Base-by-base conservation (phyloP, 2,797 vertebrate genomes). In the Tauraco hartlaubi region DNA sequence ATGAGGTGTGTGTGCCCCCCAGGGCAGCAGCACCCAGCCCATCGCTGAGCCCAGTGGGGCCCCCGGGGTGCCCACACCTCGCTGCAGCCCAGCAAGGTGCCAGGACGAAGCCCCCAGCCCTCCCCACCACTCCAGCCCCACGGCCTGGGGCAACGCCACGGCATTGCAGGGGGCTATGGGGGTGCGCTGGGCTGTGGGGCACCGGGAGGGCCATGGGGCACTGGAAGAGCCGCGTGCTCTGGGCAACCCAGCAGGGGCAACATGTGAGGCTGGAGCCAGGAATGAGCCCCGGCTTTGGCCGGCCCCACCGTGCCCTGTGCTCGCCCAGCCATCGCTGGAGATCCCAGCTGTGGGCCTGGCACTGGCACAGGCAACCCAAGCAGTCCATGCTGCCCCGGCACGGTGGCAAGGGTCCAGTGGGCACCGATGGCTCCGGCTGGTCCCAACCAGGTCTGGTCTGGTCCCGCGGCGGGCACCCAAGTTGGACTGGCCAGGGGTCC, bases 331-430 rank as follows among this genome's bases (percentile, higher is more conserved):
- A 6, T 12, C 4, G 5, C 62, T 5, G 5, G 54, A 28, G 29
- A 49, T 4, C 35, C 43, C 9, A 3, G 31, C 20, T 37, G 29
- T 3, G 15, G 54, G 37, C 26, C 46, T 4, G 7, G 66, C 55
- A 18, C 28, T 2, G 11, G 51, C 33, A 56, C 51, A 6, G 11
- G 49, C 44, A 66, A 26, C 62, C 21, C 1, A 1, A 37, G 28
- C 41, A 23, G 26, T 19, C n/a, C 4, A 17, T 2, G 5, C 23
- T 21, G 31, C 23, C 31, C 29, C 2, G 7, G 48, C 48, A 44
- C 4, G 5, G 16, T 1, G 6, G 12, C 1, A 5, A 39, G 43
- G 33, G 14, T 58, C 52, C 1, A 3, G 23, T 6, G 9, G 15
- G 41, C 62, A 25, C 51, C 16, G 3, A 12, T 1, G 2, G 31